phyloP scores from a whole-genome alignment of 2,888 invertebrate species.

The Torymus tubicola region DNA sequence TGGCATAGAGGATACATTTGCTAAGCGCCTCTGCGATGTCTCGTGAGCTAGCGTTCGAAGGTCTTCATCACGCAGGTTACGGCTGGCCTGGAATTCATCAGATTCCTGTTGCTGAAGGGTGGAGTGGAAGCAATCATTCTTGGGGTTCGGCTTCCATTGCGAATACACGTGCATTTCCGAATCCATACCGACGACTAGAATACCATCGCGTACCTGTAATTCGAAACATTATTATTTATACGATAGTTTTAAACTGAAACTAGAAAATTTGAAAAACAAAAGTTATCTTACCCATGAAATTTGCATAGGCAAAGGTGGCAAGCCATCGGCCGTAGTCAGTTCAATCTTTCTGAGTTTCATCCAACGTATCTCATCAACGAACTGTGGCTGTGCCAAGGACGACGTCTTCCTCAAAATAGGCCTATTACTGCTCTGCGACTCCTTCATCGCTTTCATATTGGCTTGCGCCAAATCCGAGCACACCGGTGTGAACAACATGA shows the following conservation, averaged over 20 bases:
- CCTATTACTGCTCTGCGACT: constrained; percentile 88
- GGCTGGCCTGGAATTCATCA: constrained; percentile 85
- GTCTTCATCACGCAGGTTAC: constrained; percentile 85
- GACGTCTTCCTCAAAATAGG: constrained; percentile 93
- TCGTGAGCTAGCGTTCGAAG: constrained; percentile 83
- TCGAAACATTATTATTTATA: too few species aligned
- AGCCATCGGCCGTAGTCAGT: constrained; percentile 93
- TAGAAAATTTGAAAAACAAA: neutral
- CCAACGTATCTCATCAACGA: constrained; percentile 96
- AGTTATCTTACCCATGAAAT: constrained; percentile 88
- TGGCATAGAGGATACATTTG: constrained; percentile 87
- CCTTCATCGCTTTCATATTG: constrained; percentile 93
- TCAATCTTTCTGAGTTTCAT: constrained; percentile 95
- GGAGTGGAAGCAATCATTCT: constrained; percentile 72
- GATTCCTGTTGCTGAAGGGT: constrained; percentile 78
- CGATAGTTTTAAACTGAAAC: too few species aligned
- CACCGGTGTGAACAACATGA: constrained; percentile 94
- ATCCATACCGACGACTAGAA: constrained; percentile 99
- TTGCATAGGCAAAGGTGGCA: constrained; percentile 98
- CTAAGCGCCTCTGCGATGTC: constrained; percentile 82
- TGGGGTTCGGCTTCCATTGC: constrained; percentile 92
- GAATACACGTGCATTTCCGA: constrained; percentile 99
- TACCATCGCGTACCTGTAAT: constrained; percentile 88
- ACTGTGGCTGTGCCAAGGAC: constrained; percentile 91
- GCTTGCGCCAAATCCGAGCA: constrained; percentile 96